A percentile compares a stretch with the other conserved stretches of the same genome.
Conservation (phyloP, 2,113 vertebrate species). For the Cyprinodon brontotheroides region DNA sequence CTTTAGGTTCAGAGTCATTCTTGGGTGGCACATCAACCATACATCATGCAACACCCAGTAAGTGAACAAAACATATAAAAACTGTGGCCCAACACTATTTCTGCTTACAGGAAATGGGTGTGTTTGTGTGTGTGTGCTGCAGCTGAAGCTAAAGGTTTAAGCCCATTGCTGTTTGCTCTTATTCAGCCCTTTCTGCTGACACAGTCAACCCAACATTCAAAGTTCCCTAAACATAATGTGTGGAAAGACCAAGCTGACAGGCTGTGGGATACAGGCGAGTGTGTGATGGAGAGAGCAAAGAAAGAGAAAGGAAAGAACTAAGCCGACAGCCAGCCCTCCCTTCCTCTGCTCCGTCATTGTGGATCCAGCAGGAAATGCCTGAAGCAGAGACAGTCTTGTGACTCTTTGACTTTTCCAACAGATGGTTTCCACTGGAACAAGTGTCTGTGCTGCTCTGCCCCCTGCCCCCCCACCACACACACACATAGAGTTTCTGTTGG, state of each 20-base stretch:
- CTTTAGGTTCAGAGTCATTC: constrained; percentile 95
- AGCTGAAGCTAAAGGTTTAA: constrained; percentile 29
- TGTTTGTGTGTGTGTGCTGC: constrained; percentile 42
- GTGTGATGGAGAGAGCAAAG: constrained; percentile 35
- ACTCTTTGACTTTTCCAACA: constrained; percentile 80
- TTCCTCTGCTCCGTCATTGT: constrained; percentile 25
- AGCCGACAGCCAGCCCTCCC: constrained; percentile 41
- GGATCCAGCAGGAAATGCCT: constrained; percentile 82
- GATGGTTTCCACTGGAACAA: constrained; percentile 81
- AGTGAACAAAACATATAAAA: constrained; percentile 62
- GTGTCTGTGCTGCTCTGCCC: constrained; percentile 71
- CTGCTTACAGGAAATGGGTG: constrained; percentile 61
- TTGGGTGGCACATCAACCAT: constrained; percentile 97
- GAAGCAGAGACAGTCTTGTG: constrained; percentile 78
- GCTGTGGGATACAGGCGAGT: constrained; percentile 39
- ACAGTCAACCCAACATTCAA: constrained; percentile 29
- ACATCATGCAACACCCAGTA: constrained; percentile 99
- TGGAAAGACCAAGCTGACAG: constrained; percentile 14
- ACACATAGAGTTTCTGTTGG: constrained; percentile 33
- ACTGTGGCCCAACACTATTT: constrained; percentile 11
- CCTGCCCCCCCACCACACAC: constrained; percentile 37
- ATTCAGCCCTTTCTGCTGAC: constrained; percentile 58
- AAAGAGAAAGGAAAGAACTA: constrained; percentile 57
- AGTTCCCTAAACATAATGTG: constrained; percentile 39
- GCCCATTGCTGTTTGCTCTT: constrained; percentile 37